Percentiles rank a stretch among this genome's conserved stretches.
phyloP scores from a whole-genome alignment of 2,888 invertebrate species.

The Coronaproctus castanopsis region DNA sequence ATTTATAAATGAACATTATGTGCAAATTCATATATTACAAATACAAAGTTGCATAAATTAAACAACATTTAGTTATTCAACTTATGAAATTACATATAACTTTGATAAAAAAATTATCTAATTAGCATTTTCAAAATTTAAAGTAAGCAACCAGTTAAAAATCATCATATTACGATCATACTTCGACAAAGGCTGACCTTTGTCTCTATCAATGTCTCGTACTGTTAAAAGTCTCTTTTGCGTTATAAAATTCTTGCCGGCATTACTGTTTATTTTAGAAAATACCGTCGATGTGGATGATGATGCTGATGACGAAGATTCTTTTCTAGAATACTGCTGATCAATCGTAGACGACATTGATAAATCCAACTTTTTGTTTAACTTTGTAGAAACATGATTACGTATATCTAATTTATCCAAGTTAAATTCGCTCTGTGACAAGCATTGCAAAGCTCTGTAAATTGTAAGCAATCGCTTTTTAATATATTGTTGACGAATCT shows the following conservation, averaged over 20 bases:
- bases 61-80: too few relatives aligned
- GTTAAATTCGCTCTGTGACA: constrained; percentile 70
- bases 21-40: too few relatives aligned
- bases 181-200: constrained; percentile 66
- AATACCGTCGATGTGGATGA: background rate
- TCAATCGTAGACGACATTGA: background rate
- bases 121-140: constrained; percentile 47
- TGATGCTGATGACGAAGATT: background rate
- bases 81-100: too few relatives aligned
- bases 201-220: constrained; percentile 56
- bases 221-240: constrained; percentile 40
- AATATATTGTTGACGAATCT: constrained; percentile 64
- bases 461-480: constrained; percentile 54
- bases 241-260: background rate
- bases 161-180: constrained; percentile 90
- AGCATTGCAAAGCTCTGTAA: constrained; percentile 55
- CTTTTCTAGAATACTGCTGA: constrained; percentile 28
- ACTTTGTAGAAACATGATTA: constrained; percentile 28
- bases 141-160: constrained; percentile 78
- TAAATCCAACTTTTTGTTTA: constrained; percentile 17
- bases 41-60: too few relatives aligned
- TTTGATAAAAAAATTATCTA: too few relatives aligned
- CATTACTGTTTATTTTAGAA: background rate
- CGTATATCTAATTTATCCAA: constrained; percentile 45
- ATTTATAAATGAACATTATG: too few relatives aligned